Evolutionary conservation across 2,797 vertebrate genomes (phyloP).

Genomic region (Philypnodon macrostomus): DNA sequence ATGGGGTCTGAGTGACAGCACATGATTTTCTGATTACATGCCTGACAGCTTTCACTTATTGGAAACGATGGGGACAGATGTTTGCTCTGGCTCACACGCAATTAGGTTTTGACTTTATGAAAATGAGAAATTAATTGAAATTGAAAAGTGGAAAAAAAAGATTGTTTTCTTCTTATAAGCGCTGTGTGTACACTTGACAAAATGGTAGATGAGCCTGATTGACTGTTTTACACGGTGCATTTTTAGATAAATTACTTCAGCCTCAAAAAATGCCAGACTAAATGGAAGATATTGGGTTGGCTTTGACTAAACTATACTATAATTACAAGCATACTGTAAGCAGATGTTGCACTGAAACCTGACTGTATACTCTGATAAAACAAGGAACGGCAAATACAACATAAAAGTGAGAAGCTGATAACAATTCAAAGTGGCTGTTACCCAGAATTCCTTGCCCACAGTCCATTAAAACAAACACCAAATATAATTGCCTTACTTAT

Average conservation of each 20-base stretch:
- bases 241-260: conserved; percentile 30
- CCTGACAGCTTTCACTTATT: conserved; percentile 76
- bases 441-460: conserved; percentile 16
- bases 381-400: conserved; percentile 2
- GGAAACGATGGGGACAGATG: conserved; percentile 80
- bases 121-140: conserved; percentile 79
- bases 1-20: conserved; percentile 74
- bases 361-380: conserved; percentile 15
- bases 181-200: conserved; percentile 29
- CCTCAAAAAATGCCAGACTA: conserved; percentile 27
- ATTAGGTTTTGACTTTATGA: conserved; percentile 74
- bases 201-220: conserved; percentile 32
- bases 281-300: conserved; percentile 11
- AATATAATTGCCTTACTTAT: conserved; percentile 28
- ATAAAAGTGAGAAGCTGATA: conserved; percentile 23
- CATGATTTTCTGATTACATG: conserved; percentile 80
- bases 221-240: conserved; percentile 24
- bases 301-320: conserved; percentile 18
- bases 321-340: conserved; percentile 21
- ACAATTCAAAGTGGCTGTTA: conserved; percentile 14
- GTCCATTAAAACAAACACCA: conserved; percentile 22
- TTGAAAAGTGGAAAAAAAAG: conserved; percentile 56
- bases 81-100: conserved; percentile 72
- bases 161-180: conserved; percentile 48
- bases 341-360: conserved; percentile 17